A percentile compares a stretch with the other conserved stretches of the same genome.
These are phyloP conservation scores for Channa argus DNA, from an alignment of 2,113 vertebrate species.

Conservation along the genomic window DNA sequence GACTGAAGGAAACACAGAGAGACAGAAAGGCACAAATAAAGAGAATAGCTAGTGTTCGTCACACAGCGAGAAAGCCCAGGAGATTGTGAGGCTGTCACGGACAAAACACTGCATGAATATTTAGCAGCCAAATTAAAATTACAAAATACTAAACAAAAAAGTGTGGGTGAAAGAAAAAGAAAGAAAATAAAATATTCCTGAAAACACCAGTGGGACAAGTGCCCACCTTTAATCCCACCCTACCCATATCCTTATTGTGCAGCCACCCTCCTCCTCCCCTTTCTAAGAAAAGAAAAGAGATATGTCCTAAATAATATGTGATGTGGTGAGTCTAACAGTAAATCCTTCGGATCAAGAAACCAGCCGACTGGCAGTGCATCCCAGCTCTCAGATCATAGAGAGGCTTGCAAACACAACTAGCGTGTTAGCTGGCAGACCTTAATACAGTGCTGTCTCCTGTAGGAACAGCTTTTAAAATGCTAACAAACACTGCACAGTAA, in stretches of 20 bases:
- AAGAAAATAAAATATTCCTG: conserved; percentile 72
- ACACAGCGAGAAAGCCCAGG: conserved; percentile 73
- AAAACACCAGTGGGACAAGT: conserved; percentile 74
- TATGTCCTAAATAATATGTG: conserved; percentile 62
- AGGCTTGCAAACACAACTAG: conserved; percentile 33
- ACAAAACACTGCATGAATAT: conserved; percentile 84
- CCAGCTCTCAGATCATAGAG: conserved; percentile 57
- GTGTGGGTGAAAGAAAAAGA: conserved; percentile 62
- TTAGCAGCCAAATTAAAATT: conserved; percentile 83
- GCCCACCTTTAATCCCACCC: conserved; percentile 66
- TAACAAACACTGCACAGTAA: conserved; percentile 1
- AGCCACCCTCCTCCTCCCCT: conserved; percentile 11
- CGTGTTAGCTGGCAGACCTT: conserved; percentile 21
- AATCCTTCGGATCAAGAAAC: conserved; percentile 65
- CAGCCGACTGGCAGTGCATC: conserved; percentile 27
- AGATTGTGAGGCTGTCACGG: conserved; percentile 80
- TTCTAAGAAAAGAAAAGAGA: conserved; percentile 54
- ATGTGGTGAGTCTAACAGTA: conserved; percentile 57
- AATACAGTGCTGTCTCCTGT: conserved; percentile 4
- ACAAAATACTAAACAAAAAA: conserved; percentile 79
- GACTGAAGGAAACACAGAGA: conserved; percentile 57
- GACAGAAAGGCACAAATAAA: conserved; percentile 68
- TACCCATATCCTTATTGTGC: conserved; percentile 39
- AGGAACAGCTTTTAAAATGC: conserved; percentile 4
- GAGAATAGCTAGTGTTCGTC: conserved; percentile 70